Base-by-base conservation (phyloP, 2,797 vertebrate genomes). In the Catharus ustulatus region DNA sequence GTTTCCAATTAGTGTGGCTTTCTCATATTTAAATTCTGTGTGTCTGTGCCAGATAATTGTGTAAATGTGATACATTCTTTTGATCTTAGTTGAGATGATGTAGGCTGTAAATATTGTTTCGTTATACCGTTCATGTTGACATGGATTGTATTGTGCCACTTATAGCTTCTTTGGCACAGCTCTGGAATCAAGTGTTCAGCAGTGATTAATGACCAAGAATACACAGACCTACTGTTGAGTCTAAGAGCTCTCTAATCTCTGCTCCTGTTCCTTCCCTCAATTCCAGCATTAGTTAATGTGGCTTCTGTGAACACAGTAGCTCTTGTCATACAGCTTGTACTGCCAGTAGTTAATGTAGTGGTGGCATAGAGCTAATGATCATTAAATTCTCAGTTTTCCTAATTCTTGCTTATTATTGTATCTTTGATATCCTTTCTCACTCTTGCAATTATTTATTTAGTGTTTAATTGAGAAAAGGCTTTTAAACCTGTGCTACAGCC, bases 151-250 rank as follows among this genome's bases (percentile, higher is more conserved):
- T 73, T 96, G 72, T 75, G 83, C 49, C 48, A 66, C 75, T 93
- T 91, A 69, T 0, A 92, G 68, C 38, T 82, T 75, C 84, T 89
- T 83, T 90, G 73, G 59, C 81, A 67, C 57, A 83, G 51, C 52
- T 90, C 74, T 95, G 85, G 74, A 94, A 87, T 72, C 55, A 23
- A 95, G 45, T 73, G 59, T 63, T 90, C 87, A 71, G 80, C 42
- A 43, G 59, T 92, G 94, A 96, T 94, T 92, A 95, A 95, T 90
- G 91, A 72, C 87, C 40, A 62, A 80, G 79, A 15, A 83, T 81
- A 87, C 49, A 68, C 40, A 85, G 78, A 79, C 55, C 73, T 89
- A 91, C 84, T 84, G 55, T 81, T 83, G 88, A 91, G 74, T 49
- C 22, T 88, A 58, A 77, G 69, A 81, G 76, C 66, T 85, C 49